Conservation (phyloP, 2,888 invertebrate genomes). For the Scaeva pyrastri region DNA sequence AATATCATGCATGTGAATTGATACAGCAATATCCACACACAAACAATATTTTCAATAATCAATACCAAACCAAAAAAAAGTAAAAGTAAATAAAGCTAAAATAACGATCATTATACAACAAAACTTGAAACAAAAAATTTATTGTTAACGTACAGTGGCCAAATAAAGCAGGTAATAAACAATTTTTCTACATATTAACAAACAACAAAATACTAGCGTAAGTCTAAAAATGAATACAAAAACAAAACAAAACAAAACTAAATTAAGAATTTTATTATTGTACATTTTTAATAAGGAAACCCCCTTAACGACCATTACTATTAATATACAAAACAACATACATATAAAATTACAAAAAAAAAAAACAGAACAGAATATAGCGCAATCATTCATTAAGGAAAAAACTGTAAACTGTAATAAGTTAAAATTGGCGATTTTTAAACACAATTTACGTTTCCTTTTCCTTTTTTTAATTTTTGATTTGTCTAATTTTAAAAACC, state of each 20-base stretch:
- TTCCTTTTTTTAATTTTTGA: background rate
- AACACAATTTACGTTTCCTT: background rate
- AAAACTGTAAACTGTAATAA: conserved; percentile 35
- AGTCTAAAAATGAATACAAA: conserved; percentile 32
- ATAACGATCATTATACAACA: conserved; percentile 61
- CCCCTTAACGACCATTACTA: conserved; percentile 73
- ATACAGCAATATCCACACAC: conserved; percentile 58
- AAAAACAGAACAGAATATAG: conserved; percentile 41
- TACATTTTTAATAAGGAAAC: conserved; percentile 65
- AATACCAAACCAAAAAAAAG: conserved; percentile 52
- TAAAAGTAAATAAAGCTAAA: conserved; percentile 40
- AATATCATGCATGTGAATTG: conserved; percentile 71
- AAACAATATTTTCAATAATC: conserved; percentile 58
- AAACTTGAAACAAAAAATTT: conserved; percentile 66
- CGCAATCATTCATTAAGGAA: conserved; percentile 64
- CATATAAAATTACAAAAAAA: conserved; percentile 40
- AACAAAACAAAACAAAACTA: conserved; percentile 41
- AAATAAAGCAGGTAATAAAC: conserved; percentile 79
- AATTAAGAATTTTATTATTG: conserved; percentile 70
- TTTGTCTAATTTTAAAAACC: conserved; percentile 29
- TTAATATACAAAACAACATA: conserved; percentile 67
- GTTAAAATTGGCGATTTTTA: conserved; percentile 27
- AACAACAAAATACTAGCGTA: conserved; percentile 50
- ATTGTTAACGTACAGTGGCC: conserved; percentile 79
- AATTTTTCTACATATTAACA: conserved; percentile 76